Percentiles rank a stretch among this genome's conserved stretches.
These are phyloP conservation scores for Catharus ustulatus DNA, from an alignment of 2,797 vertebrate genomes.

Conservation along the genomic window DNA sequence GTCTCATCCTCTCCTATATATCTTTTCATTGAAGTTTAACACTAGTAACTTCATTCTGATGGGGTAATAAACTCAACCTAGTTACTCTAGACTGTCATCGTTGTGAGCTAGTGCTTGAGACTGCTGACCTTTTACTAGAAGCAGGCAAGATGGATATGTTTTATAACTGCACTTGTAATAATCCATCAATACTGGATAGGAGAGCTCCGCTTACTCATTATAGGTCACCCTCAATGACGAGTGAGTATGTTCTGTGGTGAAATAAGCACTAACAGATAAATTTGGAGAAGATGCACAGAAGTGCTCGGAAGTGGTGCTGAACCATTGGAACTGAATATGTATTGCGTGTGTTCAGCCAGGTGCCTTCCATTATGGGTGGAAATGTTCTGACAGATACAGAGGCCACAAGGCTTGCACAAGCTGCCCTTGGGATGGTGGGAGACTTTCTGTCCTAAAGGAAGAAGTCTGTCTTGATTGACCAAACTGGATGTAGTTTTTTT, in stretches of 20 bases:
- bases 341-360: not conserved
- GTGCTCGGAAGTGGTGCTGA: not conserved
- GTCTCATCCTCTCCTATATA: not conserved
- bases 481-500: not conserved
- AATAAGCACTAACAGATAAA: not conserved
- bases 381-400: not conserved
- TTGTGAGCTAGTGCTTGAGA: not conserved
- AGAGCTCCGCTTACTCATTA: not conserved
- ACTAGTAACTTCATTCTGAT: not conserved
- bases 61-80: not conserved
- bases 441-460: not conserved
- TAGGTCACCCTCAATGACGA: not conserved
- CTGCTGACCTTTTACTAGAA: not conserved
- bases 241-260: not conserved
- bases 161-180: not conserved
- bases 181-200: not conserved
- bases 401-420: not conserved
- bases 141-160: not conserved
- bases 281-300: not conserved
- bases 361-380: not conserved
- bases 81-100: not conserved
- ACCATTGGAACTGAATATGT: not conserved
- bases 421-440: accelerated
- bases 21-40: not conserved
- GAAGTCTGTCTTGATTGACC: not conserved